Evolutionary conservation across 2,113 vertebrate species (phyloP), one percentile per base, ranked within the genome.

Genomic region (Herpailurus yagouaroundi): DNA sequence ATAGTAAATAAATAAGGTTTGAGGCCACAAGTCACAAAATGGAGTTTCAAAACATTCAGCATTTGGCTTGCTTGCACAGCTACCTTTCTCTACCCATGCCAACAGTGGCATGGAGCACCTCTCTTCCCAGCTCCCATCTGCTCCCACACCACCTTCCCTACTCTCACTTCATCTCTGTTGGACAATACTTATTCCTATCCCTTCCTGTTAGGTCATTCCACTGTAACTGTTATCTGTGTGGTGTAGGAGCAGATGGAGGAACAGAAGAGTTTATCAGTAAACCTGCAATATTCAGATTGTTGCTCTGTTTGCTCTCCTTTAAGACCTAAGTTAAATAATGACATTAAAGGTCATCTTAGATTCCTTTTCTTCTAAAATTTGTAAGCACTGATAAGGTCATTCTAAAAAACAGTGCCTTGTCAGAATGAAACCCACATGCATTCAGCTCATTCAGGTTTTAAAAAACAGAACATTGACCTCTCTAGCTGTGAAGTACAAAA

Each of bases 181-280:
- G 9, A 74, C 36, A 6, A 12, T 7, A 31, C 1, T 29, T 69
- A 5, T 21, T 52, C 69, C 12, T 27, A 3, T 38, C 77, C 64
- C 38, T 4, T 23, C 66, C 27, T 27, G 15, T 69, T 57, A 52
- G 25, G 71, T 69, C 66, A 69, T 38, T 76, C 45, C 52, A 80
- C n/a, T 63, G 19, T 63, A 94, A 71, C 38, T 74, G 31, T 63
- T 81, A 45, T 31, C 25, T 15, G 7, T n/a, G 41, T 33, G 27
- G 41, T 33, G 2, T 29, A 41, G 76, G 92, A 98, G 52, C 95
- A 98, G 92, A 97, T 89, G 91, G 91, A 89, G 41, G 85, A 91
- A 96, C 95, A 95, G 94, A 96, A 95, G 96, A 97, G 92, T 98
- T 98, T 98, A 98, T 89, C 52, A 55, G 73, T 96, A 94, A 98